Evolutionary conservation across 2,888 invertebrate genomes (phyloP), one percentile per base, ranked within the genome.

Genomic region (Carcina quercana): DNA sequence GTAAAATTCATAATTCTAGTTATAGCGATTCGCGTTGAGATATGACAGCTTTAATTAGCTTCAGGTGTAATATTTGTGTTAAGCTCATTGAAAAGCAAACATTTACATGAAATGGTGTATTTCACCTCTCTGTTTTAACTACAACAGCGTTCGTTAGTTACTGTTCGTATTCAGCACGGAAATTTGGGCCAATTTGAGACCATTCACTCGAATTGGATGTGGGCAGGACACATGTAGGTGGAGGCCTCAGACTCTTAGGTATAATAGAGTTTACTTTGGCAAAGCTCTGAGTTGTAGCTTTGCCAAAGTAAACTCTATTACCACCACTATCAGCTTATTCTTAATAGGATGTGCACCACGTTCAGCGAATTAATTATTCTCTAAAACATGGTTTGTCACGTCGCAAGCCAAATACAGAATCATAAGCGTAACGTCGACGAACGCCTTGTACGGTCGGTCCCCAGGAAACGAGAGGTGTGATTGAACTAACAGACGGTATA

Each of bases 401-500:
- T 82, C 70, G 50, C 47, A 54, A 36, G 64, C 82, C 82, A 74
- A 78, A 82, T 79, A 78, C 59, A 73, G 74, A 46, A 53, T 20
- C 20, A 47, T 49, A 53, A 45, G 55, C 59, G 49, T 63, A 70
- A 59, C 62, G 65, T 14, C 25, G 46, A n/a, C 35, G 60, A 60
- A 50, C 56, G 39, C 65, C 79, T 57, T 75, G 57, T 75, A 76
- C 53, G 80, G 74, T 28, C 50, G 27, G 47, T 50, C 60, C 65
- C 52, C 62, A 67, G 82, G 79, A 80, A 79, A 76, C 71, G 71
- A n/a, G n/a, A 71, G 51, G 66, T 66, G 79, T 79, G 73, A 71
- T 50, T 70, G 76, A 70, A 80, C 78, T 65, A n/a, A 47, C 19
- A 28, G 12, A 12, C 8, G 13, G 12, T 12, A 6, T 25, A 13